Evolutionary conservation across 2,113 vertebrate species (phyloP).

Genomic region (Jaculus jaculus): DNA sequence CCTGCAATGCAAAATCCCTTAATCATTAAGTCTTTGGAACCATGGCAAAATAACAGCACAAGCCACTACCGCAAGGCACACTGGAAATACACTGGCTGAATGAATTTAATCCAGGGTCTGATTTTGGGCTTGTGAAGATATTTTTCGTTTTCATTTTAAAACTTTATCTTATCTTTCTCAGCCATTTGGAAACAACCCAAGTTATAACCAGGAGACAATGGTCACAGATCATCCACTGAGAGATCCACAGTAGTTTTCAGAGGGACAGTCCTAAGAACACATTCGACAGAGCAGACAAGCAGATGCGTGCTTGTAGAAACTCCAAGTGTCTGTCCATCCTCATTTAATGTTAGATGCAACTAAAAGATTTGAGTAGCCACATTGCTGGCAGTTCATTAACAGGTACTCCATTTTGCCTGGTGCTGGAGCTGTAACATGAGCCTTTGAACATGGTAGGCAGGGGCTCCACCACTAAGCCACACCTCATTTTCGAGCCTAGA

Average conservation of each 20-base stretch:
- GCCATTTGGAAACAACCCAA: constrained; percentile 7
- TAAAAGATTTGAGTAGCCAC: background rate
- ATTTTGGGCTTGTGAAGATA: background rate
- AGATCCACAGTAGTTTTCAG: constrained; percentile 8
- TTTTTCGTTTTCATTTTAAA: background rate
- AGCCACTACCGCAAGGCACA: background rate
- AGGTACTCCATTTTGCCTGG: no score
- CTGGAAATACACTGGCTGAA: background rate
- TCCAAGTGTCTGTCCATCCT: background rate
- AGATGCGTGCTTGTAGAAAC: constrained; percentile 14
- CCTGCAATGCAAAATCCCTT: background rate
- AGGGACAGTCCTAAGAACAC: background rate
- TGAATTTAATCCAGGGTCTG: background rate
- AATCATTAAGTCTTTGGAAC: background rate
- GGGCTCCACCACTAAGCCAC: background rate
- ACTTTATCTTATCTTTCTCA: background rate
- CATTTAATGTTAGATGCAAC: constrained; percentile 2
- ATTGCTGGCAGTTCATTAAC: background rate
- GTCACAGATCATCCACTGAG: background rate
- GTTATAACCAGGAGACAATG: background rate
- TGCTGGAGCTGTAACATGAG: background rate
- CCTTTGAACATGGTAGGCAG: background rate
- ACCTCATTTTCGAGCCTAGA: background rate
- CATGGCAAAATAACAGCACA: background rate
- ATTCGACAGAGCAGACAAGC: background rate